A percentile compares a stretch with the other conserved stretches of the same genome.
These are phyloP conservation scores for Busseola fusca DNA, from an alignment of 2,888 invertebrate genomes.

Conservation along the genomic window DNA sequence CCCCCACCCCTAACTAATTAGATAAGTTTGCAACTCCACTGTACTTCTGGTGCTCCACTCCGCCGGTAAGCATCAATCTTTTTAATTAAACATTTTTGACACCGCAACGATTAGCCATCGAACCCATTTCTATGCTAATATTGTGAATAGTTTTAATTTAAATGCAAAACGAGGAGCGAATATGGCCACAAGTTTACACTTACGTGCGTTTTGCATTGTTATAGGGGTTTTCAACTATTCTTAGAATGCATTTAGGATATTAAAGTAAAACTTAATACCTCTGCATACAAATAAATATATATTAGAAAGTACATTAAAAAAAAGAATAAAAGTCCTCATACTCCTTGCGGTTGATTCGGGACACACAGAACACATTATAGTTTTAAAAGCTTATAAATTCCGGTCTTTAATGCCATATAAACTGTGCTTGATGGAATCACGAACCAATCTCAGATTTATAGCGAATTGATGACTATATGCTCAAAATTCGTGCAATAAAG, in stretches of 20 bases:
- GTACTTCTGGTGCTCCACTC: constrained; percentile 87
- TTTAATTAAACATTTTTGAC: constrained; percentile 89
- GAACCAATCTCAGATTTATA: constrained; percentile 50
- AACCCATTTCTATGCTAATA: constrained; percentile 84
- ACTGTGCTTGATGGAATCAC: constrained; percentile 35
- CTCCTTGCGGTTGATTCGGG: constrained; percentile 9
- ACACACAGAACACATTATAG: constrained; percentile 38
- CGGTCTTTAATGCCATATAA: constrained; percentile 35
- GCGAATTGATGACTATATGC: constrained; percentile 47
- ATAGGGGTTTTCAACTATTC: constrained; percentile 43
- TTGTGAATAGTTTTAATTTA: constrained; percentile 79
- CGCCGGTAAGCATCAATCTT: constrained; percentile 88
- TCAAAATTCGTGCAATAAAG: constrained; percentile 47
- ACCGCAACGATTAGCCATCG: constrained; percentile 87
- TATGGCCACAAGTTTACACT: constrained; percentile 51
- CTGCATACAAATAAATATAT: not conserved
- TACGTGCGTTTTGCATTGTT: constrained; percentile 53
- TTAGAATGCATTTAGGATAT: constrained; percentile 21
- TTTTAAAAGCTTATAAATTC: constrained; percentile 41
- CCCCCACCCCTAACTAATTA: constrained; percentile 85
- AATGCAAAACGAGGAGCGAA: constrained; percentile 73
- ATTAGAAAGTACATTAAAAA: not conserved
- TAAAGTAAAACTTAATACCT: constrained; percentile 3
- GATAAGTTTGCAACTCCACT: constrained; percentile 89
- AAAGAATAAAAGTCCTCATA: not conserved